Conservation (phyloP, 2,113 vertebrate species). For the Muntiacus reevesi region DNA sequence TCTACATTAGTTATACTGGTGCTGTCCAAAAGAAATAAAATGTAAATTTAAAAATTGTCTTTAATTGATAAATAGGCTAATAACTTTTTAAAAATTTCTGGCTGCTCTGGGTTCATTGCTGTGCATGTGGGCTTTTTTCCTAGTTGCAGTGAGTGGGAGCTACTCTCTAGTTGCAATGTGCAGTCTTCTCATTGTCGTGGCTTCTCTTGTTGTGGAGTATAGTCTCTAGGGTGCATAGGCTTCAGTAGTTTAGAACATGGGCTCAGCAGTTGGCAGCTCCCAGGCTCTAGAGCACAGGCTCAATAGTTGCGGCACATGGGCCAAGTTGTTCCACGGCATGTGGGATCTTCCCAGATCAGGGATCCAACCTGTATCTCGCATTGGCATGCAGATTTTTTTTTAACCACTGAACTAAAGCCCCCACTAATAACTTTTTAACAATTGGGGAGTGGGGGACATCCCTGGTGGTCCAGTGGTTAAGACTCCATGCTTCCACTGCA, state of each 20-base stretch:
- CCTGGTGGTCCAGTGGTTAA: background rate
- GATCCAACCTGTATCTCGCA: background rate
- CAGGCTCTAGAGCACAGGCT: background rate
- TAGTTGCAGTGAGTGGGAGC: background rate
- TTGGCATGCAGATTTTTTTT: background rate
- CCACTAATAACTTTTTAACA: background rate
- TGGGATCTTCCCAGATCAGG: background rate
- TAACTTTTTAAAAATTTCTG: background rate
- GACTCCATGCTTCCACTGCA: background rate
- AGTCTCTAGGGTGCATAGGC: background rate
- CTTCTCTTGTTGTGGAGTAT: background rate
- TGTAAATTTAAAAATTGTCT: background rate
- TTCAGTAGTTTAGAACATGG: background rate
- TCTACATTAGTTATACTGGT: background rate
- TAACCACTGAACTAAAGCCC: background rate
- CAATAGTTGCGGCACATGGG: background rate
- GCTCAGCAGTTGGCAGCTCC: background rate
- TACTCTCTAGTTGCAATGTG: background rate
- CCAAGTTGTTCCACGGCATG: fast-evolving
- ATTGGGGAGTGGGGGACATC: background rate
- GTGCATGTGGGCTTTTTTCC: background rate
- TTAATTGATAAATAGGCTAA: background rate
- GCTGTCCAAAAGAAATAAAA: background rate
- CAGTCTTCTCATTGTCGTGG: background rate
- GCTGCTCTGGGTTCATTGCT: background rate